Conservation (phyloP, 2,113 vertebrate genomes). For the Triplophysa siluroides region DNA sequence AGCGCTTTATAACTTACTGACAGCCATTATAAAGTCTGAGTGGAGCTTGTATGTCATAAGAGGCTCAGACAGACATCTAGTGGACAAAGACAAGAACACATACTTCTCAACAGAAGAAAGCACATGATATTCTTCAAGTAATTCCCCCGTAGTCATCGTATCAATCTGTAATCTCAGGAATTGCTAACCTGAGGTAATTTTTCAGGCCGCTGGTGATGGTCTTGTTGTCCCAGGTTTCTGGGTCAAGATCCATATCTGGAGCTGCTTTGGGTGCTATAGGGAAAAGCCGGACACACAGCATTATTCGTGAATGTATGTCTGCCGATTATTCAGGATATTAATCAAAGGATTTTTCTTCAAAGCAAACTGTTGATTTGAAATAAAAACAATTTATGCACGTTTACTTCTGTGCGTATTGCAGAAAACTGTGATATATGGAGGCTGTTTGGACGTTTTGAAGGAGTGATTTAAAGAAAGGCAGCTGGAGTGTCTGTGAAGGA, state of each 20-base stretch:
- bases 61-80: slow-evolving; percentile 91
- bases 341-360: too few relatives aligned
- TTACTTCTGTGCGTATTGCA: too few relatives aligned
- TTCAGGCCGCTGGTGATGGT: slow-evolving; percentile 97
- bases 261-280: slow-evolving; percentile 85
- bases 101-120: neutral
- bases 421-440: too few relatives aligned
- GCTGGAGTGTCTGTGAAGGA: neutral
- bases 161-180: slow-evolving; percentile 37
- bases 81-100: slow-evolving; percentile 29
- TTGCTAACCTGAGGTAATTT: slow-evolving; percentile 96
- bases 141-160: slow-evolving; percentile 3
- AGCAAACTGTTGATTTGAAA: too few relatives aligned
- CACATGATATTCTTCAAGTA: neutral
- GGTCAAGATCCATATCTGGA: slow-evolving; percentile 90
- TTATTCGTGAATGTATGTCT: neutral
- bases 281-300: slow-evolving; percentile 10
- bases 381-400: too few relatives aligned
- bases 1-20: slow-evolving; percentile 82
- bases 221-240: slow-evolving; percentile 96
- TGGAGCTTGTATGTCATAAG: slow-evolving; percentile 95
- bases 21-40: slow-evolving; percentile 94
- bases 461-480: neutral
- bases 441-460: too few relatives aligned
- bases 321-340: too few relatives aligned